Base-by-base conservation (phyloP, 2,797 vertebrate species). In the Tragelaphus eurycerus region DNA sequence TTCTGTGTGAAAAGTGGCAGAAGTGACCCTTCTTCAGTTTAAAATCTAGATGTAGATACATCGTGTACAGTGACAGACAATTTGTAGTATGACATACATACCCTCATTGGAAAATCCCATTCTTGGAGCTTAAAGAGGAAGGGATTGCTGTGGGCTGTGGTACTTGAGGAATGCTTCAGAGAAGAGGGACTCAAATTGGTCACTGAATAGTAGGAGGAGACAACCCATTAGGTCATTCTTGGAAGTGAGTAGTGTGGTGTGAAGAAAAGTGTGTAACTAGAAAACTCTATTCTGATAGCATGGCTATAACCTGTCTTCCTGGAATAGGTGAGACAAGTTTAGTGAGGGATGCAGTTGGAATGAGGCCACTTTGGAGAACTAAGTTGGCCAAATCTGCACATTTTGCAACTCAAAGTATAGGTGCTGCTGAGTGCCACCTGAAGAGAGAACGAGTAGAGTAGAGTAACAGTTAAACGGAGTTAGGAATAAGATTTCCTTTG, bases 1-100 rank as follows among this genome's bases (percentile, higher is more conserved):
- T 96, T 94, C 52, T 29, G 11, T 95, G 95, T 96, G 94, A 86
- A 97, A 98, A 89, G 86, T 78, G 64, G 27, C 83, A 95, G 34
- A 97, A 98, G 88, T 97, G 94, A 94, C 57, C 78, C 54, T 95
- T 85, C 59, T 98, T 98, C 89, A 96, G 74, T 96, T 97, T 89
- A 95, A 84, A 96, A 96, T 87, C 5, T 13, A 76, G 27, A 16
- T 91, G 19, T n/a, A 94, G 29, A 29, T 81, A 90, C 27, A 67
- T 54, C 74, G 3, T 83, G 31, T 54, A 89, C 31, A 94, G 55
- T 76, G 76, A 64, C 4, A 96, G 93, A 82, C 57, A 90, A 67
- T 57, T 81, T 57, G 7, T 90, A 93, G 59, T 88, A 57, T 91
- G 31, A 89, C 29, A 87, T 88, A 74, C 59, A 74, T 86, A 86